A percentile compares a stretch with the other conserved stretches of the same genome.
Evolutionary conservation across 1,140 invertebrate genomes (phyloP).

Genomic region (Reticulitermes speratus): DNA sequence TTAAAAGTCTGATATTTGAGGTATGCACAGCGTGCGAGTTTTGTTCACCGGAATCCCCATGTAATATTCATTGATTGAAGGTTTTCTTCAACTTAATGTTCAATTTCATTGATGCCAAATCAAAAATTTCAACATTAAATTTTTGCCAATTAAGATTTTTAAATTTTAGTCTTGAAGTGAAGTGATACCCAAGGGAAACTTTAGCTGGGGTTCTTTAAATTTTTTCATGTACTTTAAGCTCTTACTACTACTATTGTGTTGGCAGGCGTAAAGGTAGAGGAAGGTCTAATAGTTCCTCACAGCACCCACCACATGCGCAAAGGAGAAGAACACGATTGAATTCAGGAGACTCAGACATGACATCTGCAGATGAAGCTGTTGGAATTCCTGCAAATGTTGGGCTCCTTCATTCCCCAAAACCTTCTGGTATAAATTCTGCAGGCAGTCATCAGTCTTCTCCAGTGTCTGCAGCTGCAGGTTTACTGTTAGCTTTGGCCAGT

Average conservation of each 20-base stretch:
- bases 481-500: slow-evolving; percentile 59
- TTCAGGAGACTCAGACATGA: slow-evolving; percentile 73
- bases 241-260: not conserved
- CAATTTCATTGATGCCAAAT: no score
- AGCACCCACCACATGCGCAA: slow-evolving; percentile 46
- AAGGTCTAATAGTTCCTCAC: slow-evolving; percentile 54
- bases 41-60: no score
- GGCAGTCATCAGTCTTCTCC: slow-evolving; percentile 19
- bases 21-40: no score
- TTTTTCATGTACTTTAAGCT: no score
- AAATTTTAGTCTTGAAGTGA: no score
- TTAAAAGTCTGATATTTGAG: no score
- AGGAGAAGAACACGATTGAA: slow-evolving; percentile 63
- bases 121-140: no score
- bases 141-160: no score
- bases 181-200: no score
- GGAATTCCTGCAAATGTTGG: slow-evolving; percentile 34
- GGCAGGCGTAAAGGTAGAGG: slow-evolving; percentile 58
- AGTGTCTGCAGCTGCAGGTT: slow-evolving; percentile 52
- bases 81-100: no score
- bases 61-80: no score
- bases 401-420: slow-evolving; percentile 38
- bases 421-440: slow-evolving; percentile 31
- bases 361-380: slow-evolving; percentile 63
- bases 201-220: no score